Percentiles rank a stretch among this genome's conserved stretches.
Conservation (phyloP, 2,797 vertebrate genomes). For the Lacerta viridis region DNA sequence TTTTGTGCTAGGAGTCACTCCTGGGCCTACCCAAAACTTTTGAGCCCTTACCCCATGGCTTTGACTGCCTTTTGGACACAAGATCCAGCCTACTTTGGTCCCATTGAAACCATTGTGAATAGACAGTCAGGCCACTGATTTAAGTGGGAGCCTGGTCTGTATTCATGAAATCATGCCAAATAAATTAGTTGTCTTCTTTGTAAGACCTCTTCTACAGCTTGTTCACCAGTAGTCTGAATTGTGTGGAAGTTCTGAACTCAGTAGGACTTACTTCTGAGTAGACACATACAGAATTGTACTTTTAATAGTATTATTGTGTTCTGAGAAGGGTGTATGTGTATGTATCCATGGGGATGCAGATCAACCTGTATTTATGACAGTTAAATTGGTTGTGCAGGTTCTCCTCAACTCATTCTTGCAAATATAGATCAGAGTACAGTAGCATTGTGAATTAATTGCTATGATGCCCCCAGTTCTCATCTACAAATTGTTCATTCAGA, state of each 20-base stretch:
- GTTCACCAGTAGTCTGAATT: not conserved
- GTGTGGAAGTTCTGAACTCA: not conserved
- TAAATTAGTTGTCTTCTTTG: not conserved
- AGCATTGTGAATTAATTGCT: not conserved
- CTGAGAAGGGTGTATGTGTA: too few relatives aligned
- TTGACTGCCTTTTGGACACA: not conserved
- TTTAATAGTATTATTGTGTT: too few relatives aligned
- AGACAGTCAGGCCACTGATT: not conserved
- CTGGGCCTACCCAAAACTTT: too few relatives aligned
- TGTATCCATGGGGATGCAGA: too few relatives aligned
- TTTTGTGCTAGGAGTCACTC: too few relatives aligned
- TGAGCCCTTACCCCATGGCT: too few relatives aligned
- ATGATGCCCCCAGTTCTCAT: not conserved
- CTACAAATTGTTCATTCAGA: not conserved
- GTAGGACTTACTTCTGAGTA: too few relatives aligned
- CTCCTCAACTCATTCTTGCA: too few relatives aligned
- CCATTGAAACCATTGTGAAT: not conserved
- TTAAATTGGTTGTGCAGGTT: too few relatives aligned
- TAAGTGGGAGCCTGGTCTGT: too few relatives aligned
- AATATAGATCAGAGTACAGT: not conserved
- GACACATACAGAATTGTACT: too few relatives aligned
- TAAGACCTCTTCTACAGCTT: not conserved
- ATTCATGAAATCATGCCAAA: not conserved
- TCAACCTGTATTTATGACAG: too few relatives aligned
- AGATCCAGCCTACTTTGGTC: not conserved